These are phyloP conservation scores for Harpalus rufipes DNA, from an alignment of 2,888 invertebrate genomes.

Conservation along the genomic window DNA sequence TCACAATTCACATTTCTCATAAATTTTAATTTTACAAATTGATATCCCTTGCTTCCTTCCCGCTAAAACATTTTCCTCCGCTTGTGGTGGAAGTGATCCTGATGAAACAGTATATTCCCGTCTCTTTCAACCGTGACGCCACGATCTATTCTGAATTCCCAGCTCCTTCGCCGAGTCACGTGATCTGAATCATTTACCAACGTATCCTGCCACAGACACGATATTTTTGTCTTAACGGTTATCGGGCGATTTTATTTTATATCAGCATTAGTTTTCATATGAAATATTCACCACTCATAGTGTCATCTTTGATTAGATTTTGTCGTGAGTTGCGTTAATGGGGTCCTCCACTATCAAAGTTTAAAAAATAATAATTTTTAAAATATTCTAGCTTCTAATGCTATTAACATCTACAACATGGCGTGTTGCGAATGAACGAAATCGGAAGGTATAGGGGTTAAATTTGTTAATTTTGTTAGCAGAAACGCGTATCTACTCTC, in stretches of 20 bases:
- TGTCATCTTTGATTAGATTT: not conserved
- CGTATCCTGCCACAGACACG: not conserved
- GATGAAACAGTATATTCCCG: conserved; percentile 20
- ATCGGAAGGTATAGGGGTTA: too few species aligned
- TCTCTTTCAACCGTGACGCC: not conserved
- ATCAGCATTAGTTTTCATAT: not conserved
- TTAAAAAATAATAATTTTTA: too few species aligned
- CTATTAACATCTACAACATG: too few species aligned
- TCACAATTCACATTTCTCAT: not conserved
- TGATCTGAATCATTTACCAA: conserved; percentile 5
- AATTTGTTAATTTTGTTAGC: too few species aligned
- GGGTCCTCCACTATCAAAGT: too few species aligned
- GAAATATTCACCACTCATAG: not conserved
- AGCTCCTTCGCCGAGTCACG: conserved; percentile 8
- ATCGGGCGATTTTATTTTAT: not conserved
- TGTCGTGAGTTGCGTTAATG: not conserved
- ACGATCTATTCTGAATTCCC: conserved; percentile 11
- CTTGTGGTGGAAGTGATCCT: not conserved
- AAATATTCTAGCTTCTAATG: too few species aligned
- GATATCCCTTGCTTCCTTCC: not conserved
- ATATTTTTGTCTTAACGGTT: conserved; percentile 19
- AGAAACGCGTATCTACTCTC: too few species aligned
- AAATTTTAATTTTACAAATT: not conserved
- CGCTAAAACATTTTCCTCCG: not conserved
- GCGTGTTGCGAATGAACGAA: too few species aligned